These are phyloP conservation scores for Masnerella sp. DNA, from an alignment of 2,888 invertebrate species.

Conservation along the genomic window DNA sequence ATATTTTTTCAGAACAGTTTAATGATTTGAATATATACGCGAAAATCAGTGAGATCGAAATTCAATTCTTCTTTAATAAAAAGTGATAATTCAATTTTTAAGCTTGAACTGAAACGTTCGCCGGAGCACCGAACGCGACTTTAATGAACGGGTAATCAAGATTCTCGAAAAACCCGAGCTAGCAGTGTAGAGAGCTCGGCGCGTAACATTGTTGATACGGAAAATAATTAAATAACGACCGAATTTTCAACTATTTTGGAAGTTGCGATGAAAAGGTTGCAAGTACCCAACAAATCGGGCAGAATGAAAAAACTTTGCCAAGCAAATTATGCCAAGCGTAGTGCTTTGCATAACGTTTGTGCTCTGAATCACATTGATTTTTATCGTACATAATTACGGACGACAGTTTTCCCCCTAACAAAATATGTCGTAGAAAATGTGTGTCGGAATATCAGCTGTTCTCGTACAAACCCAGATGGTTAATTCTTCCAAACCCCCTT, in stretches of 20 bases:
- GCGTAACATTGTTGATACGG: conserved; percentile 8
- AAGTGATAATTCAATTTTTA: conserved; percentile 13
- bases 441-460: conserved; percentile 51
- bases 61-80: too few relatives aligned
- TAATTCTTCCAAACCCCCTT: conserved; percentile 21
- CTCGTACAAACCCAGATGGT: conserved; percentile 36
- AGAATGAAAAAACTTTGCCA: too few relatives aligned
- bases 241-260: conserved; percentile 6
- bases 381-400: conserved; percentile 28
- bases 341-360: conserved; percentile 1
- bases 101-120: conserved; percentile 9
- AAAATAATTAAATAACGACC: conserved; percentile 35
- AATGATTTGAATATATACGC: too few relatives aligned
- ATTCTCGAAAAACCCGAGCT: conserved; percentile 11
- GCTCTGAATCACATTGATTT: conserved; percentile 23
- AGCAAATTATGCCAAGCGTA: too few relatives aligned
- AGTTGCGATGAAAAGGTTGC: too few relatives aligned
- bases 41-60: too few relatives aligned
- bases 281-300: too few relatives aligned
- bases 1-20: too few relatives aligned
- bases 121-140: conserved; percentile 12
- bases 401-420: conserved; percentile 22
- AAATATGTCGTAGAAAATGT: conserved; percentile 48
- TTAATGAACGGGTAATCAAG: conserved; percentile 42
- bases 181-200: conserved; percentile 22